Conservation (phyloP, 2,888 invertebrate species). For the Andrena camellia region DNA sequence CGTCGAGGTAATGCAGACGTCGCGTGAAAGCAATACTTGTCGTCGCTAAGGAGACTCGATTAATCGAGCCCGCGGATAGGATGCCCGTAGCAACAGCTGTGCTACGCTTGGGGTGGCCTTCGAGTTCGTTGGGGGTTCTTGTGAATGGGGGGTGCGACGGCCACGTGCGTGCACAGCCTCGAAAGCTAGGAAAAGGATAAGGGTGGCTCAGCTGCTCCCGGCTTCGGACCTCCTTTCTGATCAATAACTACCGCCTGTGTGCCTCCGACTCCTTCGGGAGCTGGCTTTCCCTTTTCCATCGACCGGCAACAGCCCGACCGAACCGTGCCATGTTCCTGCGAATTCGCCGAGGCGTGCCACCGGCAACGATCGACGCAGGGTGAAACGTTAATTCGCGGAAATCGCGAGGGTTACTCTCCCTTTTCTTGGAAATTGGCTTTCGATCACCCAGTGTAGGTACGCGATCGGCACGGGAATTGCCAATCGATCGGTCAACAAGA, state of each 20-base stretch:
- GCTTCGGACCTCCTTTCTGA: slow-evolving; percentile 70
- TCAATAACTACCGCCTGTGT: slow-evolving; percentile 72
- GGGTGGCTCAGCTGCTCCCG: slow-evolving; percentile 75
- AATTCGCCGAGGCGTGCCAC: neutral
- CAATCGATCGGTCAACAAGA: slow-evolving; percentile 55
- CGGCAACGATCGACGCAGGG: neutral
- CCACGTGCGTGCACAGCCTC: slow-evolving; percentile 76
- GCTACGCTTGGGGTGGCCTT: slow-evolving; percentile 58
- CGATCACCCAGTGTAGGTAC: slow-evolving; percentile 45
- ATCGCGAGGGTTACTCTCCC: slow-evolving; percentile 15
- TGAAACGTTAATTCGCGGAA: slow-evolving; percentile 34
- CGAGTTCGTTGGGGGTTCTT: slow-evolving; percentile 69
- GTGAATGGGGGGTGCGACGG: slow-evolving; percentile 76
- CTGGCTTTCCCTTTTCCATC: slow-evolving; percentile 10
- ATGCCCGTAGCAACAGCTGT: slow-evolving; percentile 80
- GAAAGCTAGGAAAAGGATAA: slow-evolving; percentile 64
- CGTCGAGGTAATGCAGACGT: neutral
- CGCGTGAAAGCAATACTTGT: neutral
- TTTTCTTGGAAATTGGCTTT: slow-evolving; percentile 47
- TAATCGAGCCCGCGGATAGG: slow-evolving; percentile 61
- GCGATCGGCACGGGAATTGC: slow-evolving; percentile 70
- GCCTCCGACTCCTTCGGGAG: slow-evolving; percentile 36
- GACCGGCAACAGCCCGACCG: slow-evolving; percentile 16
- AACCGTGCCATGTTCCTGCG: neutral
- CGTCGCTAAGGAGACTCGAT: slow-evolving; percentile 45